Base-by-base conservation (phyloP, 2,888 invertebrate species). In the Netelia inedita region DNA sequence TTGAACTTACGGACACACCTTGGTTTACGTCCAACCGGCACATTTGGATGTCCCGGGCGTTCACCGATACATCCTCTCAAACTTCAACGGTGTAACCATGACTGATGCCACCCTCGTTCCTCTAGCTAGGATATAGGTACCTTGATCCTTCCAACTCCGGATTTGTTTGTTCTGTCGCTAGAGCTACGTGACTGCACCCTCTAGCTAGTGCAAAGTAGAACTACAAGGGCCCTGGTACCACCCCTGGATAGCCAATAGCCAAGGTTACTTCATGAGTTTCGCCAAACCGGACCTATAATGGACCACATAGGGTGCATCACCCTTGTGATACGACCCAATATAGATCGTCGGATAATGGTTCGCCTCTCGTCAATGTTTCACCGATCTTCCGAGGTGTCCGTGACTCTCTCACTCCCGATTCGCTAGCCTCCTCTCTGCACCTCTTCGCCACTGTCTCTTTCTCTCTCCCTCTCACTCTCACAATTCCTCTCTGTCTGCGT, bases 101-200 rank as follows among this genome's bases (percentile, higher is more conserved):
- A 50, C n/a, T 50, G 50, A 50, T n/a, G 50, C 50, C 50, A 50
- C n/a, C n/a, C 53, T 14, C 53, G 53, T 53, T 53, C 6, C 50
- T 50, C 50, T 6, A 50, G 14, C 53, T 53, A 53, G 16, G 8
- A 35, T 35, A 35, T 53, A 53, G 53, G 16, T 53, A 5, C 53
- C 35, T 35, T 14, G 53, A 16, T 53, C 57, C 72, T 41, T 55
- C 41, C 16, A 43, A 57, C 57, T 72, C 16, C 43, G 59, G 43
- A 72, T 72, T 72, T 72, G 72, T 72, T 72, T 72, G 57, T 72
- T 72, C 71, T 72, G 69, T 28, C 69, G 28, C 55, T 57, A 35
- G 71, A 41, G 71, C 55, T 72, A 72, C 71, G 71, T 72, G 71
- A 72, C 71, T 72, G 53, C 53, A 8, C 8, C n/a, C 57, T 57